Conservation (phyloP, 2,113 vertebrate genomes). For the Lepidothrix coronata region DNA sequence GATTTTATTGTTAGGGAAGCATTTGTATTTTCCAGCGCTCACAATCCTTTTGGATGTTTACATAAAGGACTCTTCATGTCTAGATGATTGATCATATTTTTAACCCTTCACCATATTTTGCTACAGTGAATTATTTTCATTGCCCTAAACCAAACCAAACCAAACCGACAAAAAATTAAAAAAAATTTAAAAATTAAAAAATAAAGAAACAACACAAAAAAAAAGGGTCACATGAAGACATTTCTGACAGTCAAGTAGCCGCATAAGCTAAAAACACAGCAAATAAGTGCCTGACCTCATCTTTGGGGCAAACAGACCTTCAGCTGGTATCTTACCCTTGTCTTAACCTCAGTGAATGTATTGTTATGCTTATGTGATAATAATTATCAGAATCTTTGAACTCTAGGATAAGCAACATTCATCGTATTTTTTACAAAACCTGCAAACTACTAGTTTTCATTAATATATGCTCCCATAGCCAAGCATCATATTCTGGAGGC, state of each 20-base stretch:
- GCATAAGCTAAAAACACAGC: not conserved
- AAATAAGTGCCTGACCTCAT: not conserved
- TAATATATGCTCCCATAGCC: not conserved
- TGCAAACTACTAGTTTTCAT: not conserved
- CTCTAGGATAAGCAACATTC: not conserved
- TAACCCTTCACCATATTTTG: not conserved
- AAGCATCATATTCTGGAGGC: fast-evolving
- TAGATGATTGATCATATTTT: not conserved
- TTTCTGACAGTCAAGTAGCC: not conserved
- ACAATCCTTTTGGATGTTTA: not conserved
- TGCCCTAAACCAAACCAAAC: not conserved
- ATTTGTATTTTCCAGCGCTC: not conserved
- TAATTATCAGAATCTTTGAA: not conserved
- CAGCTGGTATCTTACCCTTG: not conserved
- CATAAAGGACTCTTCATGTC: not conserved
- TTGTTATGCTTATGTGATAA: not conserved
- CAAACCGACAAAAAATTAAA: no score
- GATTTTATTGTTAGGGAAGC: not conserved
- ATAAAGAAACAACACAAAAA: no score
- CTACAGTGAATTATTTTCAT: not conserved
- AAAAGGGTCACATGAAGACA: not conserved
- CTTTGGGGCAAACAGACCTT: not conserved
- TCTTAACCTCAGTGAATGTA: not conserved
- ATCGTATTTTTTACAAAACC: not conserved
- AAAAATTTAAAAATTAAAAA: not conserved